phyloP scores from a whole-genome alignment of 2,113 vertebrate genomes.

The Menidia beryllina region DNA sequence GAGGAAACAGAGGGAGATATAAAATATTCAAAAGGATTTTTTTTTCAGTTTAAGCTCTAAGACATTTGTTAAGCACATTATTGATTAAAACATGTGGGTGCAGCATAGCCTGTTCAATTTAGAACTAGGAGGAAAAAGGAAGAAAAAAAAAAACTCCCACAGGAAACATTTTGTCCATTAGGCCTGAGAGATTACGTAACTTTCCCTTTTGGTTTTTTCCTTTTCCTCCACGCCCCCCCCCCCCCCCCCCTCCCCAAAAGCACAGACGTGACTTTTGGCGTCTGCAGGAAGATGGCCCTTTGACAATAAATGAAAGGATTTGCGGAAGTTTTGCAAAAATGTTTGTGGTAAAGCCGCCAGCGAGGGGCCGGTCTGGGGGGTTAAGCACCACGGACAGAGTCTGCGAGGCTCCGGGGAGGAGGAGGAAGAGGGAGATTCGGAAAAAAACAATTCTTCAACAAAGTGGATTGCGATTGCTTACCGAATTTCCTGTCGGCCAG shows the following conservation, averaged over 20 bases:
- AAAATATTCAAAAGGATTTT: conserved; percentile 50
- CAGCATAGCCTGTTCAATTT: not conserved
- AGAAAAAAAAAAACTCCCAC: not conserved
- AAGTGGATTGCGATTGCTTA: conserved; percentile 56
- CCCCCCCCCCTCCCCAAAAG: not conserved
- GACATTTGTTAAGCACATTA: not conserved
- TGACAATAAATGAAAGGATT: not conserved
- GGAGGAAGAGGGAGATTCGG: no score
- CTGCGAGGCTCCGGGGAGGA: not conserved
- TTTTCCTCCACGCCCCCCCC: conserved; percentile 7
- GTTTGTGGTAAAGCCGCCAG: not conserved
- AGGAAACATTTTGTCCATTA: conserved; percentile 34
- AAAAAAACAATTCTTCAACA: no score
- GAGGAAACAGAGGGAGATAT: conserved; percentile 39
- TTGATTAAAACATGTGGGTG: not conserved
- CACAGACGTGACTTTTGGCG: conserved; percentile 14
- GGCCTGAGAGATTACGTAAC: conserved; percentile 62
- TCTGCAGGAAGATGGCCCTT: not conserved
- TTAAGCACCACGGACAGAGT: conserved; percentile 20
- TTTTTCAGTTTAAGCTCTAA: conserved; percentile 13
- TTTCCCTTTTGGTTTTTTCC: conserved; percentile 31
- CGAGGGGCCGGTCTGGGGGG: not conserved
- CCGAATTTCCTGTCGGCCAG: conserved; percentile 77
- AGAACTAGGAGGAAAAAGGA: not conserved
- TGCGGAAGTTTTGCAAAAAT: conserved; percentile 43